Conservation (phyloP, 1,140 invertebrate genomes). For the Drosophila erecta region DNA sequence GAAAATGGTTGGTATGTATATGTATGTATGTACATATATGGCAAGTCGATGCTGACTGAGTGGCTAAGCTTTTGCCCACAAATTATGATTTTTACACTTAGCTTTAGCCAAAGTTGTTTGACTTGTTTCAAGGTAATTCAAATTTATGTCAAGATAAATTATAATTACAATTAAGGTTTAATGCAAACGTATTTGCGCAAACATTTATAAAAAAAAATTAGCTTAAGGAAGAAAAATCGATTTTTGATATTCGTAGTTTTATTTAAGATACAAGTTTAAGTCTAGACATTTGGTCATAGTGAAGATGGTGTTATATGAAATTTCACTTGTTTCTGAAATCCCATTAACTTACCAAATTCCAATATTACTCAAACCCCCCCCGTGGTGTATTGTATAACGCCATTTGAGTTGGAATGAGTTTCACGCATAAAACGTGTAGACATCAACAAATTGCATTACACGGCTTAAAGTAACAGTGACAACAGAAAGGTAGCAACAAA, state of each 20-base stretch:
- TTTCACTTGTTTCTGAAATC: background rate
- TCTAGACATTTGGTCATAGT: too few relatives aligned
- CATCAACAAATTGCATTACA: constrained; percentile 59
- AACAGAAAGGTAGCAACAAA: constrained; percentile 11
- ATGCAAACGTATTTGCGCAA: background rate
- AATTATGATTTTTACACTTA: constrained; percentile 1
- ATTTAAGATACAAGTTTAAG: too few relatives aligned
- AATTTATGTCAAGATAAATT: constrained; percentile 35
- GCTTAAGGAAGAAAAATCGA: background rate
- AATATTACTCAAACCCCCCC: constrained; percentile 8
- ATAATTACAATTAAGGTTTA: constrained; percentile 18
- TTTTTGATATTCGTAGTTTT: too few relatives aligned
- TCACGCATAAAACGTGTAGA: constrained; percentile 59
- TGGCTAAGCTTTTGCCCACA: background rate
- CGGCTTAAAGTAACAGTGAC: constrained; percentile 28
- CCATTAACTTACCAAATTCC: background rate
- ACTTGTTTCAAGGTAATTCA: constrained; percentile 21
- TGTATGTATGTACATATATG: too few relatives aligned
- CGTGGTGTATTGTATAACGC: constrained; percentile 45
- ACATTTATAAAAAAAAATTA: too few relatives aligned
- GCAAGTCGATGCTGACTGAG: constrained; percentile 11
- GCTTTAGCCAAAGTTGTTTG: constrained; percentile 20
- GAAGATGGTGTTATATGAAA: too few relatives aligned
- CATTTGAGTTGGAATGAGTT: constrained; percentile 40
- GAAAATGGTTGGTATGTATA: background rate